Evolutionary conservation across 1,140 invertebrate species (phyloP), one percentile per base, ranked within the genome.

Genomic region (Geopemphigus sp.): DNA sequence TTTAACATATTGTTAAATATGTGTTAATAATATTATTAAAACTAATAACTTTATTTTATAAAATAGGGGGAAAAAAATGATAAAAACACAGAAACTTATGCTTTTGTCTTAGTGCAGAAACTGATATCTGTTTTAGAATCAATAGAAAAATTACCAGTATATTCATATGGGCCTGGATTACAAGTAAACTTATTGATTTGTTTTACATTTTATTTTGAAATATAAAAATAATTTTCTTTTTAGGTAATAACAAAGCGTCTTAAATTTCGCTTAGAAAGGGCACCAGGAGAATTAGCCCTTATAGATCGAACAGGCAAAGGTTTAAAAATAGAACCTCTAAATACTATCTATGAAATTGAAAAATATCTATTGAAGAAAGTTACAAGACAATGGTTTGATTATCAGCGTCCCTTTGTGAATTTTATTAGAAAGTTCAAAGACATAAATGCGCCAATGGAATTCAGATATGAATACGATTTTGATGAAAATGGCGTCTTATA

Each of bases 351-450:
- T 81, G 94, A 98, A 84, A 86, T 99, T 6, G 95, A 98, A 85
- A 90, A 92, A 83, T 98, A 98, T 87, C 87, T 99, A 26, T 87
- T 97, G 4, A 97, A 97, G 88, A 98, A 98, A 91, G 96, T 98
- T 15, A 93, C 94, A 0, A 96, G 98, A 83, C 96, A 98, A 85
- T 98, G 97, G 96, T 97, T 98, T 85, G 97, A 99, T 86, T 94
- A 95, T 87, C 95, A 98, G 66, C 88, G 97, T 32, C 87, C 90
- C 0, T 92, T 94, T 0, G 96, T 95, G 85, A 90, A 91, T 56
- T 99, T 96, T 87, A 90, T 98, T 6, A 94, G 95, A 83, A 93
- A 92, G 84, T 86, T 99, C 11, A 94, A 94, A 83, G 93, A 96
- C 84, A 86, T 83, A 83, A 85, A 84, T 84, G 82, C 84, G 83